Conservation (phyloP, 2,113 vertebrate species). For the Neodon shergylaensis region DNA sequence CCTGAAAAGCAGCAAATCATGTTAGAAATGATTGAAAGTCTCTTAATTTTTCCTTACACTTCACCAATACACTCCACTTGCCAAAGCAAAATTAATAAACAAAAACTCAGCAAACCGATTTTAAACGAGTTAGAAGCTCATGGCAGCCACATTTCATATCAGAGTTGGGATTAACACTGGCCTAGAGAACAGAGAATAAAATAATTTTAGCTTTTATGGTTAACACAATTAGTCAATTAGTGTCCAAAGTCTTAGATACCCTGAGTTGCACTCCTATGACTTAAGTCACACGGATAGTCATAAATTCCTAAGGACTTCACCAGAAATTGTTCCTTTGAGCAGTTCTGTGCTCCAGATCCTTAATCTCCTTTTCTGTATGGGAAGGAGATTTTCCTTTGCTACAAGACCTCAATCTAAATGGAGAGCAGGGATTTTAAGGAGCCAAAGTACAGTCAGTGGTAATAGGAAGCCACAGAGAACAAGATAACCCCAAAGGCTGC, state of each 20-base stretch:
- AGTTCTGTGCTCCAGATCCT: background rate
- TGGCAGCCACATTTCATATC: background rate
- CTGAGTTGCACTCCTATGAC: constrained; percentile 24
- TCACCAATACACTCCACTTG: background rate
- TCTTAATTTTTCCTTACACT: background rate
- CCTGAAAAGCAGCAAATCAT: background rate
- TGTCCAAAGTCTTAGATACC: background rate
- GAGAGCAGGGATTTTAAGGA: constrained; percentile 15
- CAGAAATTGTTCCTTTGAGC: constrained; percentile 50
- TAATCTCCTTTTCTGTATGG: constrained; percentile 48
- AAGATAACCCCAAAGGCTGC: constrained; percentile 67
- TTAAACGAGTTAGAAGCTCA: background rate
- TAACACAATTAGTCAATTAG: constrained; percentile 33
- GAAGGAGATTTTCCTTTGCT: constrained; percentile 24
- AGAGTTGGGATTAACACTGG: constrained; percentile 32
- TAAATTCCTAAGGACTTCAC: background rate
- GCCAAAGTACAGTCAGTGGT: constrained; percentile 31
- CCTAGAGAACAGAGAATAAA: constrained; percentile 13
- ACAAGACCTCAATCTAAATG: constrained; percentile 52
- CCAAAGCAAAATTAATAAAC: constrained; percentile 52
- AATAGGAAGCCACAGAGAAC: constrained; percentile 50
- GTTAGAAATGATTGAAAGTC: background rate
- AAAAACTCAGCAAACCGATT: background rate
- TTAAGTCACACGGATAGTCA: background rate
- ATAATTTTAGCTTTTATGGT: constrained; percentile 20